Percentiles rank a stretch among this genome's conserved stretches.
Conservation (phyloP, 2,797 vertebrate genomes). For the Gila robusta region DNA sequence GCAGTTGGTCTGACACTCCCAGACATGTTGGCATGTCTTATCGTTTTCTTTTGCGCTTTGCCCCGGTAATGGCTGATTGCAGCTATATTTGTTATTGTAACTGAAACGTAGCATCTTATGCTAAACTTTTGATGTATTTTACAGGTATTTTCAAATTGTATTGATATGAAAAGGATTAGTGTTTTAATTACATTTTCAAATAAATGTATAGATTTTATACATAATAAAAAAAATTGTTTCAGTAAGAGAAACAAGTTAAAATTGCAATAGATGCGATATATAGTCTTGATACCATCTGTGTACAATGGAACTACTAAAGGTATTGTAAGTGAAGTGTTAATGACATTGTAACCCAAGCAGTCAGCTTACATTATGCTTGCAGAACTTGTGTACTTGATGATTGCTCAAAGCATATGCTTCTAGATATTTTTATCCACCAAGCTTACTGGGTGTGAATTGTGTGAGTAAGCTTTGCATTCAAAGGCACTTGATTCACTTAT, state of each 20-base stretch:
- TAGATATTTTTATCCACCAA: background rate
- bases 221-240: background rate
- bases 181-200: background rate
- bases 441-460: slow-evolving; percentile 14
- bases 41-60: too few relatives aligned
- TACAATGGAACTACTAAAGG: background rate
- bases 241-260: background rate
- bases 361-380: background rate
- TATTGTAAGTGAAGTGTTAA: background rate
- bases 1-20: too few relatives aligned
- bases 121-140: too few relatives aligned
- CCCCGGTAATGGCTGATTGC: too few relatives aligned
- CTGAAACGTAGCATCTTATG: too few relatives aligned
- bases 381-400: background rate
- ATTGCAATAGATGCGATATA: background rate
- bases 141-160: background rate
- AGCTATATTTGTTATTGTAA: too few relatives aligned
- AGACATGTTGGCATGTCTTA: too few relatives aligned
- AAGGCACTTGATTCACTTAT: slow-evolving; percentile 18
- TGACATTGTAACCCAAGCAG: background rate
- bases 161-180: background rate
- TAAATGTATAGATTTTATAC: background rate
- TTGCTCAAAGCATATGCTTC: background rate
- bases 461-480: slow-evolving; percentile 7
- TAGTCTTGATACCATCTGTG: background rate